Base-by-base conservation (phyloP, 2,113 vertebrate genomes). In the Notechis scutatus region DNA sequence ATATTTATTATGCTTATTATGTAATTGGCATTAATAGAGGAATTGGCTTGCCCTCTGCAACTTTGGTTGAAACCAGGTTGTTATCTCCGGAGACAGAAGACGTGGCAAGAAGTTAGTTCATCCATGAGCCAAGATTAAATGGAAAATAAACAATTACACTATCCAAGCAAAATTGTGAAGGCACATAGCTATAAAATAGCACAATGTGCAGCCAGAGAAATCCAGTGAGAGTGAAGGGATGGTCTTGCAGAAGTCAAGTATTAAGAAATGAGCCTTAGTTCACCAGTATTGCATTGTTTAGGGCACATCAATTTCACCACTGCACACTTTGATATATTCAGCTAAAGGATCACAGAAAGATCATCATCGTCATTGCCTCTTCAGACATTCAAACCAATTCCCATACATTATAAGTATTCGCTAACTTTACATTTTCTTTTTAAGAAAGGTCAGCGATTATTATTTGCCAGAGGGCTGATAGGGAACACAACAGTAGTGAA, bases 91-190 rank as follows among this genome's bases (percentile, higher is more conserved):
- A 94, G 94, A 92, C 6, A 96, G 93, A 94, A 96, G 94, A 92
- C 26, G 0, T 93, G 93, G 90, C 93, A 95, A 94, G 93, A 95
- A 86, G 91, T 93, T 93, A 85, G 39, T 91, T 88, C 61, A 93
- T 96, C 92, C 88, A 89, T 86, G 85, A 96, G 96, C 96, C 96
- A 97, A 96, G 94, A 96, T 92, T 89, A 95, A 96, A 95, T 55
- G 87, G 92, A 96, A 94, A 96, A 15, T 10, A 94, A 96, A 87
- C 95, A 97, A 93, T 92, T 97, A 96, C 94, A 97, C 93, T 45
- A 61, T 57, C 90, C 93, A 87, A 89, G 91, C 94, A 95, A 89
- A 45, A 91, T 85, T 94, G 88, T 59, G 87, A 96, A 95, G 93
- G 93, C 92, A 88, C 0, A 0, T 39, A 55, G 45, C 45, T 90